These are phyloP conservation scores for Mesorhabditis belari DNA, from an alignment of 2,888 invertebrate genomes.

Conservation along the genomic window DNA sequence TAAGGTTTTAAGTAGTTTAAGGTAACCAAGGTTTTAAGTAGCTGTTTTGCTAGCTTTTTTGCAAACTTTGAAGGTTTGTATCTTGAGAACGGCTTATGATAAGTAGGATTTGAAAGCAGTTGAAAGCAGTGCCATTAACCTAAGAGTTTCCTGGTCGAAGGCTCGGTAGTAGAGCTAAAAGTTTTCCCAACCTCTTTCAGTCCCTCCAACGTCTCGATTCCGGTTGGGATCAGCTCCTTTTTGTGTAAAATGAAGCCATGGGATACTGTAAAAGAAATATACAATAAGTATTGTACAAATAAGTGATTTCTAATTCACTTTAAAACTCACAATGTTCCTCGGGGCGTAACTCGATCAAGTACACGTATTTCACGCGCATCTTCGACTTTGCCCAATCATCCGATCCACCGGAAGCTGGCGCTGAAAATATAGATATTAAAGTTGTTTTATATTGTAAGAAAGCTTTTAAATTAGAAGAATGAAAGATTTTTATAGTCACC, in stretches of 20 bases:
- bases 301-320: not conserved
- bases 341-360: conserved; percentile 47
- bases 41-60: too few species aligned
- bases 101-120: too few species aligned
- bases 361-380: conserved; percentile 48
- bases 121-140: too few species aligned
- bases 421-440: conserved; percentile 15
- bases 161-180: too few species aligned
- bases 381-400: conserved; percentile 51
- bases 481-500: conserved; percentile 14
- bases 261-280: conserved; percentile 32
- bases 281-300: not conserved
- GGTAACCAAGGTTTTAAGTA: too few species aligned
- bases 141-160: too few species aligned
- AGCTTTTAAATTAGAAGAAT: not conserved
- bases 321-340: conserved; percentile 37
- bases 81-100: too few species aligned
- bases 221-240: conserved; percentile 49
- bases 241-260: conserved; percentile 51
- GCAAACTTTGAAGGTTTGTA: too few species aligned
- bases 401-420: conserved; percentile 47
- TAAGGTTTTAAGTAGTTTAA: too few species aligned
- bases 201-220: conserved; percentile 49
- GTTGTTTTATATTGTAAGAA: not conserved
- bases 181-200: conserved; percentile 50